A percentile compares a stretch with the other conserved stretches of the same genome.
Evolutionary conservation across 2,888 invertebrate genomes (phyloP).

Genomic region (Myopa testacea): DNA sequence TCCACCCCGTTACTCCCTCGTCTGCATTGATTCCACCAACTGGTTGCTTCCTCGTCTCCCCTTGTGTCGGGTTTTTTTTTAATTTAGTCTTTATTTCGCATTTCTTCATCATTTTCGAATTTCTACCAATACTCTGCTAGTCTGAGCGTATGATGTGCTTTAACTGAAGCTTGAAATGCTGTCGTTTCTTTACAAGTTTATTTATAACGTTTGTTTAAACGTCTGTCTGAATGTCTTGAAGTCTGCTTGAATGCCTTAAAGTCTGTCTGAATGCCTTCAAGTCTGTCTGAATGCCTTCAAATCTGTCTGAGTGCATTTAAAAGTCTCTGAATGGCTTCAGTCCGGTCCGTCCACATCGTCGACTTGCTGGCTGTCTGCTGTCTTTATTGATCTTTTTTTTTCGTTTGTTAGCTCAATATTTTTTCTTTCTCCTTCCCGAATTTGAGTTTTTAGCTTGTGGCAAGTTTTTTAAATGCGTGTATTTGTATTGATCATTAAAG

Average conservation of each 20-base stretch:
- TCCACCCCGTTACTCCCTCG: not conserved
- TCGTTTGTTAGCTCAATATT: too few relatives aligned
- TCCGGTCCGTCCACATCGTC: too few relatives aligned
- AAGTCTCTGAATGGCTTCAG: not conserved
- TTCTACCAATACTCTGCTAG: not conserved
- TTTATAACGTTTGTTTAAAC: not conserved
- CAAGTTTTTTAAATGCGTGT: not conserved
- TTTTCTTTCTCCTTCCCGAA: not conserved
- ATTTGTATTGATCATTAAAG: not conserved
- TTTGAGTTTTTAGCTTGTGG: not conserved
- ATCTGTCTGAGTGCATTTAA: not conserved
- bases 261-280: not conserved
- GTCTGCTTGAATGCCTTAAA: not conserved
- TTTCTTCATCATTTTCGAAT: not conserved
- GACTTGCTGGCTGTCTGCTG: too few relatives aligned
- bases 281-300: too few relatives aligned
- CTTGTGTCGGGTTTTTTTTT: too few relatives aligned
- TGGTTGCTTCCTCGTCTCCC: too few relatives aligned
- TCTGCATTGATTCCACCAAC: not conserved
- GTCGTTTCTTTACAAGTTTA: not conserved
- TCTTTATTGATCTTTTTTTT: too few relatives aligned
- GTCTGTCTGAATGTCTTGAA: not conserved
- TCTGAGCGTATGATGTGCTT: not conserved
- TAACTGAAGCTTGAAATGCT: not conserved
- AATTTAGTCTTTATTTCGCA: not conserved